phyloP scores from a whole-genome alignment of 2,797 vertebrate genomes.

The Telmatherina bonti region DNA sequence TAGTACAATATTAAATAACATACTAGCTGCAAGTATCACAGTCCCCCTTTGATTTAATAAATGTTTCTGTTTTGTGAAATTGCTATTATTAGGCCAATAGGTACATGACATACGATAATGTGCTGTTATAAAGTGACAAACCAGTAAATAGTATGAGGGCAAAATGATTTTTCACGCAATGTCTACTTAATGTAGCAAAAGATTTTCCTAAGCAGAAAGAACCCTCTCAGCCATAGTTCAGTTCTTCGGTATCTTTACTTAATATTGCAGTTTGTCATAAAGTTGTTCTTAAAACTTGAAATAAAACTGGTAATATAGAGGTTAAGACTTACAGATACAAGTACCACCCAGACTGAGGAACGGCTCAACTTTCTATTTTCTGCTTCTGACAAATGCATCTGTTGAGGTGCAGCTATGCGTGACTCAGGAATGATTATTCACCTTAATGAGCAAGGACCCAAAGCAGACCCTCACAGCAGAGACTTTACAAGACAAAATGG shows the following conservation, averaged over 20 bases:
- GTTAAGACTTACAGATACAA: conserved; percentile 7
- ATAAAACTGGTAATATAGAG: neutral
- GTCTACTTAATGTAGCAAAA: neutral
- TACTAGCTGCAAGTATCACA: too few relatives aligned
- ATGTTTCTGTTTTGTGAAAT: neutral
- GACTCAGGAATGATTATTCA: conserved; percentile 26
- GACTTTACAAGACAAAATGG: conserved; percentile 16
- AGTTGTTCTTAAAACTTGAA: neutral
- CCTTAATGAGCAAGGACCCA: conserved; percentile 32
- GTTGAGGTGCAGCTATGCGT: conserved; percentile 39
- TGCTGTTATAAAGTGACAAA: neutral
- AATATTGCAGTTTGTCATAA: neutral
- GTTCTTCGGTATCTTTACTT: neutral
- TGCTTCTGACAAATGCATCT: conserved; percentile 30
- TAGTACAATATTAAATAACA: too few relatives aligned
- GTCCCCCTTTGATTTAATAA: neutral
- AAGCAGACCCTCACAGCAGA: conserved; percentile 30
- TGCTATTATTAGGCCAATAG: too few relatives aligned
- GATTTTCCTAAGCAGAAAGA: neutral
- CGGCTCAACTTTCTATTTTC: conserved; percentile 28
- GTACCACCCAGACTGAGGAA: conserved; percentile 22
- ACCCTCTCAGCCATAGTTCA: neutral
- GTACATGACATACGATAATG: neutral
- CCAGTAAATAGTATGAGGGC: neutral
- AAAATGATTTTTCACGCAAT: neutral